Base-by-base conservation (phyloP, 2,113 vertebrate species). In the Sinocyclocheilus anophthalmus region DNA sequence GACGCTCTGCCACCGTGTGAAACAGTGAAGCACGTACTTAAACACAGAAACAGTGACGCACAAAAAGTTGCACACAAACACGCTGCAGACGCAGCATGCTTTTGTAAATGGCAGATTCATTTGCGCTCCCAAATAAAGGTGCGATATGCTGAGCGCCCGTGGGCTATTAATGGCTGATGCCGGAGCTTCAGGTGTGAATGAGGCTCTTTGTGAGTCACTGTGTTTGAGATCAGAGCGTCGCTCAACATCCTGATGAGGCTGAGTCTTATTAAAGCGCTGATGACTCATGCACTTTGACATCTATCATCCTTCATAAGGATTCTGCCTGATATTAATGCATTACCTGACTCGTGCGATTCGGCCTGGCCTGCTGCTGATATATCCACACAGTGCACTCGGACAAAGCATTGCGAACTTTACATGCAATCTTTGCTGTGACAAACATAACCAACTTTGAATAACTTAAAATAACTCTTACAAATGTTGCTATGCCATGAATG, bases 71-170 rank as follows among this genome's bases (percentile, higher is more conserved):
- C 69, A 87, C 12, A 30, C 39, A 84, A 65, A 83, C 84, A 78
- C 14, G 20, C 2, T 22, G 67, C 14, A 12, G 45, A 75, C 45
- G 39, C 85, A 75, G 50, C 39, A n/a, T 67, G 86, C 84, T 91
- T 20, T 55, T 81, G 37, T 45, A 85, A 76, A 76, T 33, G 88
- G 87, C 42, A 63, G 57, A 88, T 85, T 90, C 33, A 88, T 89
- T 82, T 89, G 53, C 79, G 76, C 39, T 79, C 55, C 76, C 63
- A 6, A 63, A 70, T 55, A 86, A 86, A 84, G 78, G 87, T 82
- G 75, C 37, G 61, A 75, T 76, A 55, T 39, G 73, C 12, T 22
- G 22, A 59, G 57, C 7, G 18, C 7, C 2, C 26, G 59, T 48
- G 84, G 67, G 76, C 76, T 72, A 53, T 85, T 78, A 78, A 79